A percentile compares a stretch with the other conserved stretches of the same genome.
phyloP scores from a whole-genome alignment of 2,113 vertebrate species.

The Tragelaphus imberbis region DNA sequence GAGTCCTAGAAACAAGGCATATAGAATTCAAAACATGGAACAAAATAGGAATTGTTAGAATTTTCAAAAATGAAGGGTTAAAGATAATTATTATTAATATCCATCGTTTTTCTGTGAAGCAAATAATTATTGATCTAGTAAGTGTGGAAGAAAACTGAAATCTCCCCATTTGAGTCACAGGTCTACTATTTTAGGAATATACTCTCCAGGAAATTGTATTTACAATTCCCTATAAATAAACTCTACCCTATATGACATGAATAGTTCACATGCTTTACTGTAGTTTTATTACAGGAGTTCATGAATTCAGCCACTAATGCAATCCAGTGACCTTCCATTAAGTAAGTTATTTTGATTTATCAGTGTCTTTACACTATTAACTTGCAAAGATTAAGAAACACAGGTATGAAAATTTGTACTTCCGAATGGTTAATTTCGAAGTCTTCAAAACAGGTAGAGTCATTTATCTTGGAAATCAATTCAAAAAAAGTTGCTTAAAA shows the following conservation, averaged over 20 bases:
- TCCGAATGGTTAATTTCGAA: neutral
- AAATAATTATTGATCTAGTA: neutral
- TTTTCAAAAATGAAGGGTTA: neutral
- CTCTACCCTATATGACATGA: neutral
- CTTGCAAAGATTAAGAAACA: neutral
- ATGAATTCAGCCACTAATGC: neutral
- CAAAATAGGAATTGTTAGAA: neutral
- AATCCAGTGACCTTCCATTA: neutral
- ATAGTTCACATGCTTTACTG: neutral
- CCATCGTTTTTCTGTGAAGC: neutral
- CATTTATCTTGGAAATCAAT: neutral
- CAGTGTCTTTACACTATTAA: neutral
- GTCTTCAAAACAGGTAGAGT: neutral
- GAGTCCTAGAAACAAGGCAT: neutral
- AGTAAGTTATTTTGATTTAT: neutral
- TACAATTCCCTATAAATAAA: neutral
- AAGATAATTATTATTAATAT: neutral
- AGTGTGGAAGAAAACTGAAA: neutral
- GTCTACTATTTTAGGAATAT: neutral
- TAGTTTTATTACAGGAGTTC: neutral
- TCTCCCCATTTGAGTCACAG: neutral
- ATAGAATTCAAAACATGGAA: neutral
- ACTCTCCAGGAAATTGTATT: neutral
- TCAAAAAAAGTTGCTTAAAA: neutral
- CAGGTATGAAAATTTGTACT: neutral